Percentiles rank a stretch among this genome's conserved stretches.
Conservation (phyloP, 2,888 invertebrate genomes). For the Homarus gammarus region DNA sequence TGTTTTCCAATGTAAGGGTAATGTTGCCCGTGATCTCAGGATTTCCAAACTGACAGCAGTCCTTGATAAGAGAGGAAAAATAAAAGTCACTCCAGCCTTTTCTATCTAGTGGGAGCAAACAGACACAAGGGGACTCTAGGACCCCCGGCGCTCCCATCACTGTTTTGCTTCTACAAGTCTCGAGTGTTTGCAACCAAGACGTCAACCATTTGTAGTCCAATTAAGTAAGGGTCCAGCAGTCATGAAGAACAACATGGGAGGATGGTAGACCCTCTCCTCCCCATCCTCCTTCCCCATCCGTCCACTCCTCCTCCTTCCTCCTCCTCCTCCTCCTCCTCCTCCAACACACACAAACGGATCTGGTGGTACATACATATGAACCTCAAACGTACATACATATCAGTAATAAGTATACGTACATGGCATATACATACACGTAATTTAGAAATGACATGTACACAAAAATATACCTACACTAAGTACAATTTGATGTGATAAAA, state of each 20-base stretch:
- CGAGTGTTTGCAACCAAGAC: constrained; percentile 68
- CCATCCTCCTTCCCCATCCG: background rate
- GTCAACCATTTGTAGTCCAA: constrained; percentile 65
- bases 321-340: too few relatives aligned
- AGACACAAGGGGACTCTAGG: constrained; percentile 37
- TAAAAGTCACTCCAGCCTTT: constrained; percentile 55
- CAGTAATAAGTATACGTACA: too few relatives aligned
- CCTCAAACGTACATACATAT: too few relatives aligned
- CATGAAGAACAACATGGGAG: constrained; percentile 62
- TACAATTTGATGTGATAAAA: too few relatives aligned
- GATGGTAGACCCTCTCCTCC: background rate
- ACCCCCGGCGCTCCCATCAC: constrained; percentile 37
- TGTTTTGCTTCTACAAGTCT: constrained; percentile 66
- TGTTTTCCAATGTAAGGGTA: constrained; percentile 46
- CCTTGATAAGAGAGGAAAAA: constrained; percentile 58
- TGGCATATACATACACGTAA: too few relatives aligned
- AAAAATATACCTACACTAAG: too few relatives aligned
- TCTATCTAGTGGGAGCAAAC: constrained; percentile 63
- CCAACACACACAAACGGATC: too few relatives aligned
- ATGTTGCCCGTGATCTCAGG: constrained; percentile 42
- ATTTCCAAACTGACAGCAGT: constrained; percentile 58
- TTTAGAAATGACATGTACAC: too few relatives aligned
- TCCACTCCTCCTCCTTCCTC: too few relatives aligned
- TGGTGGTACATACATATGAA: too few relatives aligned
- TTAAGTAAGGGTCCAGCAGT: constrained; percentile 52